phyloP scores from a whole-genome alignment of 2,113 vertebrate genomes.

The Rallus limicola region DNA sequence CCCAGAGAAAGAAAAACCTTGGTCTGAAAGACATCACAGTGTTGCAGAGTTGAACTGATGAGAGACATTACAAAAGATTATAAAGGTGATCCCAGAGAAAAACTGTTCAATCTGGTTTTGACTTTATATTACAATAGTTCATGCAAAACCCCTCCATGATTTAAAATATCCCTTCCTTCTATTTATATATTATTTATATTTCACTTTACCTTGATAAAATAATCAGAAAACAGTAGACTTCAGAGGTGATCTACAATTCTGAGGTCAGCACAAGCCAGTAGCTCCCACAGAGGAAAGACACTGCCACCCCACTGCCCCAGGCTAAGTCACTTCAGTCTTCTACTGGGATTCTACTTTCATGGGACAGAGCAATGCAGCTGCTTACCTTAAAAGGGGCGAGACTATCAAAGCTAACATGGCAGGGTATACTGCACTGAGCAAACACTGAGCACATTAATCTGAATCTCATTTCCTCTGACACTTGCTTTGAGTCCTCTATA shows the following conservation, averaged over 20 bases:
- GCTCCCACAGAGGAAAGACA: not conserved
- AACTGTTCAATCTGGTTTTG: not conserved
- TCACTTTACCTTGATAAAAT: not conserved
- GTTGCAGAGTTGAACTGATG: not conserved
- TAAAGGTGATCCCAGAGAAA: not conserved
- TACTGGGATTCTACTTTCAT: not conserved
- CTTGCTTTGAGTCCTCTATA: not conserved
- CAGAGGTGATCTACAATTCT: not conserved
- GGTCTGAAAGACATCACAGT: not conserved
- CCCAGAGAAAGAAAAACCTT: not conserved
- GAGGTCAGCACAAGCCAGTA: not conserved
- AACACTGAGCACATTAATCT: not conserved
- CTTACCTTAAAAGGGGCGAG: not conserved
- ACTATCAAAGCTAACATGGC: not conserved
- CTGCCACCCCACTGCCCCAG: not conserved
- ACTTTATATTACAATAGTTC: not conserved
- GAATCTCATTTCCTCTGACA: not conserved
- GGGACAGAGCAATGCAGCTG: not conserved
- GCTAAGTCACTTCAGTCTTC: not conserved
- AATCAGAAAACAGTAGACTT: not conserved
- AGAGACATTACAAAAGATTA: not conserved
- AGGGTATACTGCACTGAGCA: not conserved
- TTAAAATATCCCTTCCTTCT: not conserved
- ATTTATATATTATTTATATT: not conserved
- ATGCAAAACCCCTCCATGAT: not conserved